These are phyloP conservation scores for Propsilocerus akamusi DNA, from an alignment of 1,140 invertebrate species.

Conservation along the genomic window DNA sequence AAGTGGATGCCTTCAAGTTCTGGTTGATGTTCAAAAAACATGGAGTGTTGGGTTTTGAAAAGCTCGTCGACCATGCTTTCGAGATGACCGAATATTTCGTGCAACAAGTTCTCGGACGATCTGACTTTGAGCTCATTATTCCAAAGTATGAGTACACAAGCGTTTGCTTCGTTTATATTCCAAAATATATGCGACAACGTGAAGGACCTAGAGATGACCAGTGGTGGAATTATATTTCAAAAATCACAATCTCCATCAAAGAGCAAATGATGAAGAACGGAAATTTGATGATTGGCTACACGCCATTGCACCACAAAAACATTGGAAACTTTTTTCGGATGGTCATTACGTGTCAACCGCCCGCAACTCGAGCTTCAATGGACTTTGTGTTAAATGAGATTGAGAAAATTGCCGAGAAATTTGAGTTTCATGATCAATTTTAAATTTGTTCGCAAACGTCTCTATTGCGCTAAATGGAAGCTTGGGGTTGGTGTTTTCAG, in stretches of 20 bases:
- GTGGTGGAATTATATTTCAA: constrained; percentile 30
- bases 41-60: constrained; percentile 35
- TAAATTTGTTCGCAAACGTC: no score
- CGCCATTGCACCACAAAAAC: constrained; percentile 43
- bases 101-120: constrained; percentile 24
- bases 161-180: constrained; percentile 88
- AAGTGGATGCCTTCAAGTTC: constrained; percentile 82
- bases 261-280: constrained; percentile 57
- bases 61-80: constrained; percentile 43
- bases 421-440: not conserved
- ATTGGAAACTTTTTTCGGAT: constrained; percentile 76
- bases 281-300: constrained; percentile 69
- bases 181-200: constrained; percentile 41
- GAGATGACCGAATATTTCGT: constrained; percentile 35
- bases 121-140: constrained; percentile 40
- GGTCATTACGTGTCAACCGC: constrained; percentile 62
- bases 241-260: constrained; percentile 62
- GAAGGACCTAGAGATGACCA: constrained; percentile 42
- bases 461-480: no score
- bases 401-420: constrained; percentile 15
- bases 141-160: constrained; percentile 53
- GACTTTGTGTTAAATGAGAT: constrained; percentile 19
- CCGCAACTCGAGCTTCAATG: constrained; percentile 33
- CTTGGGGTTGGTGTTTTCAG: no score
- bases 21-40: constrained; percentile 85